A percentile compares a stretch with the other conserved stretches of the same genome.
phyloP scores from a whole-genome alignment of 2,888 invertebrate genomes.

The Drosophila percnosoma region DNA sequence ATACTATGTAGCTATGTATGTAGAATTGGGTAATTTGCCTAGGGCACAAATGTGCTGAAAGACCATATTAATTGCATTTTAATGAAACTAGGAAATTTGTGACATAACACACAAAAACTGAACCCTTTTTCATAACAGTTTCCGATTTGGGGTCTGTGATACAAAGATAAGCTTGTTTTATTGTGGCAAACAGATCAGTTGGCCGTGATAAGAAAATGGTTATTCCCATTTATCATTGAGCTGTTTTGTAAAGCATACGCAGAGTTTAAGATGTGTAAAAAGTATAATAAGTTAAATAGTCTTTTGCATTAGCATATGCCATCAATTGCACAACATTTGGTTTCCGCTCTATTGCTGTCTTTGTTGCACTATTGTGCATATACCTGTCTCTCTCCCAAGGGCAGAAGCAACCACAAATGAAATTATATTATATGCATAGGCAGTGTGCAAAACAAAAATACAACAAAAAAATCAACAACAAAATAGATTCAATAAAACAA shows the following conservation, averaged over 20 bases:
- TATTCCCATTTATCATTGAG: slow-evolving; percentile 36
- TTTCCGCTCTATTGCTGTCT: slow-evolving; percentile 19
- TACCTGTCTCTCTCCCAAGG: slow-evolving; percentile 19
- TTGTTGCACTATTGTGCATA: slow-evolving; percentile 12
- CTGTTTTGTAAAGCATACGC: slow-evolving; percentile 5
- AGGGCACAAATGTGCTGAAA: slow-evolving; percentile 69
- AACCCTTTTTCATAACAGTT: slow-evolving; percentile 42
- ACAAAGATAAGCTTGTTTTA: background rate
- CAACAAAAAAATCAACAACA: slow-evolving; percentile 20
- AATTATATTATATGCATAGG: slow-evolving; percentile 73
- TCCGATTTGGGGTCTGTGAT: background rate
- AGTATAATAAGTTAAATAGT: slow-evolving; percentile 12
- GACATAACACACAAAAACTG: slow-evolving; percentile 9
- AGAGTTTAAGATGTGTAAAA: background rate
- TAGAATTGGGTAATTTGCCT: slow-evolving; percentile 43
- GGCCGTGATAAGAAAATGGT: slow-evolving; percentile 23
- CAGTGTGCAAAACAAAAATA: slow-evolving; percentile 35
- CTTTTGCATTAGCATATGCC: slow-evolving; percentile 41
- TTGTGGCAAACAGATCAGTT: slow-evolving; percentile 25
- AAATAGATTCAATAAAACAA: slow-evolving; percentile 38
- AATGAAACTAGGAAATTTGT: slow-evolving; percentile 62
- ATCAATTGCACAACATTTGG: slow-evolving; percentile 21
- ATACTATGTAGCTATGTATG: background rate
- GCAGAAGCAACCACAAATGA: slow-evolving; percentile 67
- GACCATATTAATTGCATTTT: slow-evolving; percentile 78